Evolutionary conservation across 2,113 vertebrate genomes (phyloP).

Genomic region (Pyxicephalus adspersus): DNA sequence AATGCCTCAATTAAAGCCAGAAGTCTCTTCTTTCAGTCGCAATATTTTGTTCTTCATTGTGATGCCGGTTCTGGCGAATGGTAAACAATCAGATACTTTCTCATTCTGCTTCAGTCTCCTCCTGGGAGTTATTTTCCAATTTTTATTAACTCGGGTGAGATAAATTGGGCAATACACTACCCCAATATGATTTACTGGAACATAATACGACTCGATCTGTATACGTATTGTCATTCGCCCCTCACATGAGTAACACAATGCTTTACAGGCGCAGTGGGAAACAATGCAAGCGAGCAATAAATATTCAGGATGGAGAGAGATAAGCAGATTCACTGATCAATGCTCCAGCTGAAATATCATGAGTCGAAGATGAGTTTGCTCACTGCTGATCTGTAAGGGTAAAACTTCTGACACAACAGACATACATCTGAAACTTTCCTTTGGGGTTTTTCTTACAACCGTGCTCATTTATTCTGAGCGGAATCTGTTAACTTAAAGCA

Average conservation of each 20-base stretch:
- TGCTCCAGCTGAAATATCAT: conserved; percentile 41
- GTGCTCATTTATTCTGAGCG: too few relatives aligned
- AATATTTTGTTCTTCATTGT: conserved; percentile 10
- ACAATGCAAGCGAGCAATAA: conserved; percentile 44
- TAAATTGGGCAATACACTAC: conserved; percentile 53
- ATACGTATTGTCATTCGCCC: conserved; percentile 43
- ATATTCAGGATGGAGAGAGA: conserved; percentile 49
- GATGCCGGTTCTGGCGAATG: conserved; percentile 16
- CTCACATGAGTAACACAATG: conserved; percentile 52
- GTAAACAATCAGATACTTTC: conserved; percentile 55
- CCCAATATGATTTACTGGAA: conserved; percentile 52
- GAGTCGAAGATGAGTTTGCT: conserved; percentile 25
- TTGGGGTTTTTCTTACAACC: too few relatives aligned
- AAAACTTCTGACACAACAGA: conserved; percentile 14
- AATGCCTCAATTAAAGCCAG: too few relatives aligned
- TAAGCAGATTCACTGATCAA: conserved; percentile 52
- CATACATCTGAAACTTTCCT: too few relatives aligned
- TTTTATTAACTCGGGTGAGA: conserved; percentile 49
- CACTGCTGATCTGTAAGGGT: neutral
- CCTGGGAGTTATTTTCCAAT: conserved; percentile 52
- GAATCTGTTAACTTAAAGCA: too few relatives aligned
- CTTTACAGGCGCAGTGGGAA: conserved; percentile 50
- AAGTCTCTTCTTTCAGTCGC: neutral
- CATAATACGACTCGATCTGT: conserved; percentile 43
- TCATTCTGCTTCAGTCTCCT: conserved; percentile 41